A percentile compares a stretch with the other conserved stretches of the same genome.
Conservation (phyloP, 2,888 invertebrate genomes). For the Myathropa florea region DNA sequence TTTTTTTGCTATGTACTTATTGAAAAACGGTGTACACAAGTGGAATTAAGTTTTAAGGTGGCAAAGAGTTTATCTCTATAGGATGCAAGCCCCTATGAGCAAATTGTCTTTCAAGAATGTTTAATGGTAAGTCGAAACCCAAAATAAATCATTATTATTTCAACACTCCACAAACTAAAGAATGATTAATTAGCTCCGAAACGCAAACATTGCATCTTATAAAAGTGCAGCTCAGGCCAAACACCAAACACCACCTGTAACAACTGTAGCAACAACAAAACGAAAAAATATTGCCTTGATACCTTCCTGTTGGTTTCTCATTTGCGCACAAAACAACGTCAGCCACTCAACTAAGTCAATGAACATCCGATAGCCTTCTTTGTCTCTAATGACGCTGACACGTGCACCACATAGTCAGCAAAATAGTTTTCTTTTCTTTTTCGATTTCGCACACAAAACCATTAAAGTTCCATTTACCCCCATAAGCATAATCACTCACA, state of each 20-base stretch:
- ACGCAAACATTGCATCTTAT: too few species aligned
- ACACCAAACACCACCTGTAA: background rate
- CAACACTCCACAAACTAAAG: too few species aligned
- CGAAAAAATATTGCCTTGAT: background rate
- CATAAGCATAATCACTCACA: background rate
- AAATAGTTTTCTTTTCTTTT: background rate
- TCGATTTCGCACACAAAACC: background rate
- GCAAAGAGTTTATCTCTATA: too few species aligned
- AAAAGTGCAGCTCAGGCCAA: too few species aligned
- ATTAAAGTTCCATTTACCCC: background rate
- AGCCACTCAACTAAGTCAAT: conserved; percentile 27
- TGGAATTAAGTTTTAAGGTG: too few species aligned
- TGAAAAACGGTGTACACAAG: too few species aligned
- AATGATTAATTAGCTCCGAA: too few species aligned
- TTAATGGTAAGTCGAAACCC: too few species aligned
- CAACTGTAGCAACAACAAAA: background rate
- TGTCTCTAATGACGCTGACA: conserved; percentile 51
- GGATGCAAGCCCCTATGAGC: too few species aligned
- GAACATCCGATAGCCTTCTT: conserved; percentile 49
- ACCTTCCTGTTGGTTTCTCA: conserved; percentile 4
- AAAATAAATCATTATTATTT: too few species aligned
- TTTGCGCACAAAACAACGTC: conserved; percentile 5
- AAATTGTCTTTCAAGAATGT: too few species aligned
- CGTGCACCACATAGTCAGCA: conserved; percentile 43
- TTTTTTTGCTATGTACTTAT: too few species aligned